Evolutionary conservation across 2,888 invertebrate species (phyloP).

Genomic region (Protula sp.): DNA sequence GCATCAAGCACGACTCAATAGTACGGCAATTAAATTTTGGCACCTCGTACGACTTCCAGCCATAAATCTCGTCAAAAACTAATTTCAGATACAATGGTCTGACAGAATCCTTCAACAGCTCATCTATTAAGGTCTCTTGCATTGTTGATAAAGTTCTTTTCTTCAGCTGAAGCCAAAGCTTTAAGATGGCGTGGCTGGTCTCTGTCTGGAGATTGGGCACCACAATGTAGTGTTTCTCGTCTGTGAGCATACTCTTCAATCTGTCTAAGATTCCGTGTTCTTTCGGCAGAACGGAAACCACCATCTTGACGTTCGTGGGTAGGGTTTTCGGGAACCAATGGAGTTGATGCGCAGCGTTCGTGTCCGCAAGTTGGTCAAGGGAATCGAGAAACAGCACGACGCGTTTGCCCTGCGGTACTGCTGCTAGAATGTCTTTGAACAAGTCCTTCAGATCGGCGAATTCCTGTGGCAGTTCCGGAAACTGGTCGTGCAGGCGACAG

Average conservation of each 20-base stretch:
- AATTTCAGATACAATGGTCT: conserved; percentile 36
- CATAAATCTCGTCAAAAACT: conserved; percentile 31
- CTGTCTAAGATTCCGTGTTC: too few relatives aligned
- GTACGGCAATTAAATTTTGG: background rate
- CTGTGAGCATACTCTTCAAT: too few relatives aligned
- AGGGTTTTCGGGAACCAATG: conserved; percentile 39
- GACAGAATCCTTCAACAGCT: too few relatives aligned
- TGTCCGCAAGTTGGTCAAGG: conserved; percentile 31
- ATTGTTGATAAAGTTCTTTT: too few relatives aligned
- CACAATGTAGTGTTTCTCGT: too few relatives aligned
- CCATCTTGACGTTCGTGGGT: conserved; percentile 35
- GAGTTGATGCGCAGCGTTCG: conserved; percentile 33
- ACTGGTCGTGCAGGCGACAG: background rate
- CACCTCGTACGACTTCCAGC: conserved; percentile 37
- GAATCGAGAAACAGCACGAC: conserved; percentile 37
- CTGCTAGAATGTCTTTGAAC: conserved; percentile 29
- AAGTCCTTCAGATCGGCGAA: conserved; percentile 29
- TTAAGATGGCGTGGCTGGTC: too few relatives aligned
- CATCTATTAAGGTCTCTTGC: too few relatives aligned
- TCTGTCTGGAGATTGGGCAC: too few relatives aligned
- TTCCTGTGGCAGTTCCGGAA: conserved; percentile 16
- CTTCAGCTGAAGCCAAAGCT: too few relatives aligned
- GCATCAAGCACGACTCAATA: too few relatives aligned
- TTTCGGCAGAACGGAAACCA: conserved; percentile 40
- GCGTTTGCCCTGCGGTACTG: conserved; percentile 32